A percentile compares a stretch with the other conserved stretches of the same genome.
Evolutionary conservation across 2,113 vertebrate genomes (phyloP).

Genomic region (Neofelis nebulosa): DNA sequence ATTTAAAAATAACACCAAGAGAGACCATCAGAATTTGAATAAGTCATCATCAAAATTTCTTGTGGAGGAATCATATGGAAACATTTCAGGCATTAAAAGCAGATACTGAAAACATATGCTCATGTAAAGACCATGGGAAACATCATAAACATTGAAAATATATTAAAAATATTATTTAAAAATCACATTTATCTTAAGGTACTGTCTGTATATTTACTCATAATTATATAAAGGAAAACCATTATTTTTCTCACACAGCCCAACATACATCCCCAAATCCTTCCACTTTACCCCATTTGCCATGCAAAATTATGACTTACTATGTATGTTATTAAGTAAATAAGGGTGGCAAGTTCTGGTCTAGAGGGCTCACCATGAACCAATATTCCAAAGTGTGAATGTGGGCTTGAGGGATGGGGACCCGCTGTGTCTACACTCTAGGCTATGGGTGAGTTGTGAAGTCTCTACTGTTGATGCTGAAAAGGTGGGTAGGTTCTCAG

Average conservation of each 20-base stretch:
- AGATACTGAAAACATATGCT: neutral
- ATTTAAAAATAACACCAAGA: neutral
- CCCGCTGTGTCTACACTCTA: neutral
- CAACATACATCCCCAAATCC: neutral
- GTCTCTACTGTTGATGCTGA: neutral
- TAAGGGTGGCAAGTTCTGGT: neutral
- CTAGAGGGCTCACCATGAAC: neutral
- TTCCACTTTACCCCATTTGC: neutral
- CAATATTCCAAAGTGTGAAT: neutral
- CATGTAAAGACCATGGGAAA: neutral
- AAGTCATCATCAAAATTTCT: neutral
- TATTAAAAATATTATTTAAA: constrained; percentile 9
- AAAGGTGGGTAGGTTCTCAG: neutral
- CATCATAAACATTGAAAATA: neutral
- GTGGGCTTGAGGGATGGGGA: neutral
- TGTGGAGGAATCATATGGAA: neutral
- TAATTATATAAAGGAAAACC: neutral
- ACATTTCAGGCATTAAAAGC: neutral
- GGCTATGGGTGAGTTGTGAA: neutral
- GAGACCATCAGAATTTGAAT: neutral
- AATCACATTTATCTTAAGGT: neutral
- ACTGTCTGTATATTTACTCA: neutral
- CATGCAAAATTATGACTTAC: neutral
- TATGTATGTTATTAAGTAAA: neutral
- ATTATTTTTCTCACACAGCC: neutral